Evolutionary conservation across 2,888 invertebrate species (phyloP).

Genomic region (Drosophila colorata): DNA sequence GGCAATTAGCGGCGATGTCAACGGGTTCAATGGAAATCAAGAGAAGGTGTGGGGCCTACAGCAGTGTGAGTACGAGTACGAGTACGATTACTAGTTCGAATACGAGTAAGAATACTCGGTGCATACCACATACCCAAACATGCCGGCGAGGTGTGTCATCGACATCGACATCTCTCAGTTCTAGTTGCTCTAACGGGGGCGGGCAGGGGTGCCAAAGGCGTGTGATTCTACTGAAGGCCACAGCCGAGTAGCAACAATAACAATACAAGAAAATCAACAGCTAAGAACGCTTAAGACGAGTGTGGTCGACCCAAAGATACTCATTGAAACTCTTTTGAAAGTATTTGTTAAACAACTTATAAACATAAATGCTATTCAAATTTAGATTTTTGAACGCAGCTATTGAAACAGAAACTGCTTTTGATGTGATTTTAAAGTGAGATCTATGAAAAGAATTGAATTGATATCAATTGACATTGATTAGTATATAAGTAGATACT

Average conservation of each 20-base stretch:
- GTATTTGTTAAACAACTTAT: no score
- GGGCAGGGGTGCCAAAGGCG: slow-evolving; percentile 37
- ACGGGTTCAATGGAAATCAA: slow-evolving; percentile 72
- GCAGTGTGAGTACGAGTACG: background rate
- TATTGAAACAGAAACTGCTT: no score
- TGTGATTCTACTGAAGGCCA: slow-evolving; percentile 73
- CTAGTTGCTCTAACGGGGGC: slow-evolving; percentile 32
- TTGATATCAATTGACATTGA: no score
- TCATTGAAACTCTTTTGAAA: background rate
- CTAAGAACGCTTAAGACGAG: background rate
- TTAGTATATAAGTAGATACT: no score
- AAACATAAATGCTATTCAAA: no score
- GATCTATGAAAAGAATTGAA: no score
- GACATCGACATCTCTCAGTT: slow-evolving; percentile 69
- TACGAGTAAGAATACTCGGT: slow-evolving; percentile 4
- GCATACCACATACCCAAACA: slow-evolving; percentile 31
- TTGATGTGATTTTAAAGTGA: no score
- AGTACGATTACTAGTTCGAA: background rate
- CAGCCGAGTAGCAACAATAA: slow-evolving; percentile 33
- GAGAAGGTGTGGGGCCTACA: slow-evolving; percentile 69
- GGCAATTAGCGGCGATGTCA: slow-evolving; percentile 76
- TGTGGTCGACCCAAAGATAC: slow-evolving; percentile 2
- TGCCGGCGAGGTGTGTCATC: slow-evolving; percentile 73
- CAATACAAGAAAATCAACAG: slow-evolving; percentile 8
- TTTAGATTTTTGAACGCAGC: no score